Conservation (phyloP, 2,797 vertebrate genomes). For the Acanthornis magna region DNA sequence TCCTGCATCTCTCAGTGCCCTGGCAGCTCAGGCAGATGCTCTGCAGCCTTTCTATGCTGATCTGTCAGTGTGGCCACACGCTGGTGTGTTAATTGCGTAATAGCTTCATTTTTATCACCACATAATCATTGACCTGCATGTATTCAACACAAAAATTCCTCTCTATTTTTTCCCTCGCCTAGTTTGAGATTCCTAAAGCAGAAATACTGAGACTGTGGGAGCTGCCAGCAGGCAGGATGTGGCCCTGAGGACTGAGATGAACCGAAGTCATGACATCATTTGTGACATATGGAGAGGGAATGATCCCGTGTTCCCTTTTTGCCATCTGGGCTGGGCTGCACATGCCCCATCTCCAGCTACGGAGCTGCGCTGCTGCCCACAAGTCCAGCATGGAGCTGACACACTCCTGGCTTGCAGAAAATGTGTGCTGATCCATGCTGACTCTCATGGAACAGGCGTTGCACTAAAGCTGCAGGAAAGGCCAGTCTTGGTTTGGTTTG, state of each 20-base stretch:
- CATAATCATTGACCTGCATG: not conserved
- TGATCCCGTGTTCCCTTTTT: not conserved
- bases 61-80: not conserved
- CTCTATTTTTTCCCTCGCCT: not conserved
- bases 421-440: not conserved
- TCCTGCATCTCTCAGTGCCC: not conserved
- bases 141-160: not conserved
- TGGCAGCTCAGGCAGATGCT: not conserved
- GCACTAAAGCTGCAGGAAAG: not conserved
- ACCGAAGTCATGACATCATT: not conserved
- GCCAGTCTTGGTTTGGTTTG: not conserved
- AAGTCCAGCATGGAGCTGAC: not conserved
- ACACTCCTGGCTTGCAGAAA: not conserved
- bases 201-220: not conserved
- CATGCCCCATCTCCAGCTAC: not conserved
- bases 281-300: not conserved
- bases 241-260: not conserved
- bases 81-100: not conserved
- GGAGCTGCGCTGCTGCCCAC: not conserved
- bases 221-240: not conserved
- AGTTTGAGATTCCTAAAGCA: not conserved
- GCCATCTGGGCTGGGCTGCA: not conserved
- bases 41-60: not conserved
- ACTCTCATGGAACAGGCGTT: fast-evolving
- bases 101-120: not conserved